phyloP scores from a whole-genome alignment of 2,797 vertebrate species.

The Taeniopygia guttata region DNA sequence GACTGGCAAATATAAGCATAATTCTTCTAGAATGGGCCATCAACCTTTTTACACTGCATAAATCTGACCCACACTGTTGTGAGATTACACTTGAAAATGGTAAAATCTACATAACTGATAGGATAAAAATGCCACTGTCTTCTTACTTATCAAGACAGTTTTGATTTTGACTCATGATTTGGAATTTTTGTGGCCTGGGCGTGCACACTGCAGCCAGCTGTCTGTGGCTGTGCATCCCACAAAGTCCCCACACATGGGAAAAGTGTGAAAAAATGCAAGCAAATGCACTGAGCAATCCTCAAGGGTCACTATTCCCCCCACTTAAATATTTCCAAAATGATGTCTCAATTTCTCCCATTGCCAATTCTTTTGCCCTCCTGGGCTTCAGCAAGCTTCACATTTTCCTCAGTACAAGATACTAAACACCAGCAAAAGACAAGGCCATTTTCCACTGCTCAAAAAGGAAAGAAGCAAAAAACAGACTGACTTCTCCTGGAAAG shows the following conservation, averaged over 20 bases:
- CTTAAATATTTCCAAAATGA: neutral
- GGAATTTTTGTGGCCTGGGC: neutral
- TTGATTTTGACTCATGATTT: neutral
- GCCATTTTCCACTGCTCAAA: neutral
- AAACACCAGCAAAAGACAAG: neutral
- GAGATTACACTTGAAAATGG: neutral
- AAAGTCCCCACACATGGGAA: neutral
- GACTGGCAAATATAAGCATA: neutral
- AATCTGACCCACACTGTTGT: neutral
- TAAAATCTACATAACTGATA: neutral
- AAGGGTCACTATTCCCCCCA: neutral
- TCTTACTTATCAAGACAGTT: neutral
- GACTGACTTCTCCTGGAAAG: neutral
- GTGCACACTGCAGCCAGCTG: neutral
- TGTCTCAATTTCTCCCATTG: neutral
- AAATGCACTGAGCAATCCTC: neutral
- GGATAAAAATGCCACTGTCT: neutral
- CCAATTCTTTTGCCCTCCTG: neutral
- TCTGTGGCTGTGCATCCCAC: neutral
- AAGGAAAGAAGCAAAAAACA: neutral
- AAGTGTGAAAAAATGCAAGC: neutral
- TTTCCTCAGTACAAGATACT: neutral
- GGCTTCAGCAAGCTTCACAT: neutral
- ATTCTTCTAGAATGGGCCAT: neutral
- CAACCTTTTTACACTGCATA: neutral